These are phyloP conservation scores for Scolopax mira DNA, from an alignment of 2,113 vertebrate species.

Conservation along the genomic window DNA sequence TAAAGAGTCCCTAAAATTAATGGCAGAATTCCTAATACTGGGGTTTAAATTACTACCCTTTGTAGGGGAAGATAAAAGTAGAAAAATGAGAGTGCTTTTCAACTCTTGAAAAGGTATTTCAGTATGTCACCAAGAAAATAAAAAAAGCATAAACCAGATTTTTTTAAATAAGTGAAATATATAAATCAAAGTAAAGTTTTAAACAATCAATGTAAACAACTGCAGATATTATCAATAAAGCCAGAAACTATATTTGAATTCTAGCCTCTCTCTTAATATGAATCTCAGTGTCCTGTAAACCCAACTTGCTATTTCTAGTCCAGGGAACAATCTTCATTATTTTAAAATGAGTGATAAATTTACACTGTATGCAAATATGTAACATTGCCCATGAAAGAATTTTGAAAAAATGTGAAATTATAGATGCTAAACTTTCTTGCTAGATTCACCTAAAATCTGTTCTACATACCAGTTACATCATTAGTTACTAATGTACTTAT, in stretches of 20 bases:
- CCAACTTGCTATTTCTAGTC: background rate
- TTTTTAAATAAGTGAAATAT: background rate
- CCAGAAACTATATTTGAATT: background rate
- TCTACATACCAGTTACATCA: background rate
- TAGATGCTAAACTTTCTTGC: background rate
- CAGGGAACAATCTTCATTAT: background rate
- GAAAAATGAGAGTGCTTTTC: background rate
- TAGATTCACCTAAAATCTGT: background rate
- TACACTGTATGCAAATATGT: background rate
- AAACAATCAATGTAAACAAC: background rate
- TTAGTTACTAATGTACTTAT: background rate
- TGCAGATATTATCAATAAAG: background rate
- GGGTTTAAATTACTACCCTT: background rate
- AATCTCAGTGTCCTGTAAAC: background rate
- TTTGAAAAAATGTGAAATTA: background rate
- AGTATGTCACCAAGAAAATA: background rate
- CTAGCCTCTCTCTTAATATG: background rate
- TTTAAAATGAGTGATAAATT: background rate
- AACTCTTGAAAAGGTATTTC: background rate
- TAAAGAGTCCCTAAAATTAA: background rate
- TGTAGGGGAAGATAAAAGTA: background rate
- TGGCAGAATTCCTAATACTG: background rate
- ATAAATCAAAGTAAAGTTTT: background rate
- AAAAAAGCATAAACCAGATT: rapidly evolving
- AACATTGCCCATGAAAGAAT: background rate